Evolutionary conservation across 2,797 vertebrate genomes (phyloP), one percentile per base, ranked within the genome.

Genomic region (Oryzias sinensis): DNA sequence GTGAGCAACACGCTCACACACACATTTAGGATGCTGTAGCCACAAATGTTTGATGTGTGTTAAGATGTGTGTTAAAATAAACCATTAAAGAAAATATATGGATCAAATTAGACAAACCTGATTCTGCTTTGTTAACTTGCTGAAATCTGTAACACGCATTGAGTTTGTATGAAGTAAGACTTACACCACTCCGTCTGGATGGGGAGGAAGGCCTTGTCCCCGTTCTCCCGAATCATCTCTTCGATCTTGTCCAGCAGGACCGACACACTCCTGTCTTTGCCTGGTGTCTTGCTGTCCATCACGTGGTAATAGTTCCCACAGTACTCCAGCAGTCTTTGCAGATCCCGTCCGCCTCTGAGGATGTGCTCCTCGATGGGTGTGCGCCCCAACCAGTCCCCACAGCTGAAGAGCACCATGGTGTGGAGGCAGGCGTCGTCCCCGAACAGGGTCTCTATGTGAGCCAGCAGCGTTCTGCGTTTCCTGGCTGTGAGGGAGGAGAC

Each of bases 261-360:
- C 0, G 89, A 88, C 65, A 93, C 87, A 11, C 89, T 88, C 50
- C 87, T 53, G 82, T 92, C 87, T 62, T 86, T 90, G n/a, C 79
- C 87, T 0, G 88, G 87, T 1, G 65, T 86, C 73, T 91, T 90
- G 68, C 90, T 91, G 83, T 93, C 90, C 80, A 92, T 67, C 33
- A 92, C 91, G n/a, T 93, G 92, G 74, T 93, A 92, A 65, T 87
- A 91, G 80, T 92, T 93, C 49, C 89, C 89, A 43, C 91, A 92
- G 82, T 83, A 90, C 53, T 89, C 89, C 2, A 93, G 82, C 56
- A 93, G 82, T 71, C 87, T 88, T 48, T 91, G 80, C 67, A 92
- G 84, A 78, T 92, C 89, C 2, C 90, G 81, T 6, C 89, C 90
- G 0, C 90, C 88, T 56, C 86, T 65, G 9, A 92, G 90, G 41